Evolutionary conservation across 2,888 invertebrate genomes (phyloP).

Genomic region (Myathropa florea): DNA sequence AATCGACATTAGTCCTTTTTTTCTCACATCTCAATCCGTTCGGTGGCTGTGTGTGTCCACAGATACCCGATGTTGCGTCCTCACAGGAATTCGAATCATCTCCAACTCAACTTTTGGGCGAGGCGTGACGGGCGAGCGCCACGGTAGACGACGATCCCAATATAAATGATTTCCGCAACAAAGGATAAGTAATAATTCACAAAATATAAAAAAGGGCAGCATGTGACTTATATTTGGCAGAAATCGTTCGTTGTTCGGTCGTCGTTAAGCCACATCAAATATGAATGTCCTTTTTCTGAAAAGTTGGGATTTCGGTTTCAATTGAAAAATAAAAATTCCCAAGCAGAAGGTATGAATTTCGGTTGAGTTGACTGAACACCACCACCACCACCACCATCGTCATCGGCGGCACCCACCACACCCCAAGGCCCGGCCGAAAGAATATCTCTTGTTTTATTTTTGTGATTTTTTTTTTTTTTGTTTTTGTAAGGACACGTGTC

Average conservation of each 20-base stretch:
- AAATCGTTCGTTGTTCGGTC: slow-evolving; percentile 51
- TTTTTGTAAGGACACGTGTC: slow-evolving; percentile 61
- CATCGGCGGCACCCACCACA: background rate
- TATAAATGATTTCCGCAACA: slow-evolving; percentile 66
- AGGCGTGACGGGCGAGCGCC: slow-evolving; percentile 6
- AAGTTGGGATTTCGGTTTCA: slow-evolving; percentile 46
- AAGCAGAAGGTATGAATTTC: slow-evolving; percentile 67
- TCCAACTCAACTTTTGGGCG: background rate
- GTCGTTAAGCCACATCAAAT: slow-evolving; percentile 70
- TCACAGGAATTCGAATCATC: slow-evolving; percentile 61
- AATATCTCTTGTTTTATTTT: background rate
- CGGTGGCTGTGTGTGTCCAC: background rate
- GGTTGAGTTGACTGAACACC: slow-evolving; percentile 55
- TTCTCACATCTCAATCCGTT: slow-evolving; percentile 14
- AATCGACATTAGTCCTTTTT: slow-evolving; percentile 48
- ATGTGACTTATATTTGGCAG: slow-evolving; percentile 66
- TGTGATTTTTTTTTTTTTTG: slow-evolving; percentile 14
- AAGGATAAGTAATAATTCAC: slow-evolving; percentile 63
- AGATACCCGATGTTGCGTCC: slow-evolving; percentile 15
- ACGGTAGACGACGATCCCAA: slow-evolving; percentile 55
- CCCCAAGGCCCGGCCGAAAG: background rate
- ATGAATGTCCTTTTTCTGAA: slow-evolving; percentile 59
- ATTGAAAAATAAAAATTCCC: slow-evolving; percentile 70
- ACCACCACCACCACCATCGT: slow-evolving; percentile 34
- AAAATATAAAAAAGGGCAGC: slow-evolving; percentile 55